These are phyloP conservation scores for Lycodopsis pacificus DNA, from an alignment of 2,797 vertebrate species.

Conservation along the genomic window DNA sequence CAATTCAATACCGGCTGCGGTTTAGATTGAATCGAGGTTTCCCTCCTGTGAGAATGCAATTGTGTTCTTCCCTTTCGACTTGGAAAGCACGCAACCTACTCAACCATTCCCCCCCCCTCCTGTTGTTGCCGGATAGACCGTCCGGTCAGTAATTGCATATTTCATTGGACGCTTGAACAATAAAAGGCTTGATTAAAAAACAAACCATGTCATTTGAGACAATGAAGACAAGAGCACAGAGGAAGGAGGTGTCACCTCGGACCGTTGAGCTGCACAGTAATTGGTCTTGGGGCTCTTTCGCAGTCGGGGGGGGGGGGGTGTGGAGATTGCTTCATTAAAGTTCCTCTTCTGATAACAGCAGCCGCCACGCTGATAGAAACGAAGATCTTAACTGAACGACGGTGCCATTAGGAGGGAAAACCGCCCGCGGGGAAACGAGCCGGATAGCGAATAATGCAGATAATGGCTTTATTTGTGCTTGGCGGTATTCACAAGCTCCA, in stretches of 20 bases:
- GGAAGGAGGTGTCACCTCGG: constrained; percentile 75
- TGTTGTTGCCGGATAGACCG: constrained; percentile 61
- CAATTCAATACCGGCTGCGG: constrained; percentile 34
- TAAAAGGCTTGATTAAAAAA: constrained; percentile 78
- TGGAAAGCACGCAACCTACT: constrained; percentile 51
- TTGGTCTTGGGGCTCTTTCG: constrained; percentile 82
- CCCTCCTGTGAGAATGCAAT: constrained; percentile 51
- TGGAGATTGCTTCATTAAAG: constrained; percentile 86
- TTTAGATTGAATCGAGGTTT: constrained; percentile 43
- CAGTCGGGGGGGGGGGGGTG: constrained; percentile 60
- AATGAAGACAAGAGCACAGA: constrained; percentile 66
- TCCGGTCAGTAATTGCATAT: constrained; percentile 74
- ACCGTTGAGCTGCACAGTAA: constrained; percentile 74
- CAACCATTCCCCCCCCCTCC: constrained; percentile 39
- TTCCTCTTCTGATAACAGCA: constrained; percentile 80
- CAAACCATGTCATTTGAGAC: constrained; percentile 77
- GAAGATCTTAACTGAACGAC: constrained; percentile 75
- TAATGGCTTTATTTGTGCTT: constrained; percentile 76
- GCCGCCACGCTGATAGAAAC: constrained; percentile 67
- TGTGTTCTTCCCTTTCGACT: constrained; percentile 44
- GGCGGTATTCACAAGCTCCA: constrained; percentile 53
- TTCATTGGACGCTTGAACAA: constrained; percentile 75
- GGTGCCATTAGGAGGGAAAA: constrained; percentile 49
- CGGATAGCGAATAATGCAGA: constrained; percentile 68
- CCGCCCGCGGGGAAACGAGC: constrained; percentile 53